Conservation (phyloP, 2,888 invertebrate species). For the Ophioninae sp. region DNA sequence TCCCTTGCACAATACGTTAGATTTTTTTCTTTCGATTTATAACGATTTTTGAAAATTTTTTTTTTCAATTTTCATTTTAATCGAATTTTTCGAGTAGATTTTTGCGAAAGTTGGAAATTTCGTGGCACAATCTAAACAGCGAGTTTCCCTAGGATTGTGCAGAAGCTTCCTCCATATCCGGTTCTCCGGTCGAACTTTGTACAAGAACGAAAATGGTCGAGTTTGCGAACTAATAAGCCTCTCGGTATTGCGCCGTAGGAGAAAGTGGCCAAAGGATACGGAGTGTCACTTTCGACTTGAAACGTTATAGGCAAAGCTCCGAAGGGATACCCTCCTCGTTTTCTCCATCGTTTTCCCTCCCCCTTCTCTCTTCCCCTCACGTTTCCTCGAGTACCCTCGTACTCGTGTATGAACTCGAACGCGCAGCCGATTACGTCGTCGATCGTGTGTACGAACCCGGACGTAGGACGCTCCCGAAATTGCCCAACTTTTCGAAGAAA, state of each 20-base stretch:
- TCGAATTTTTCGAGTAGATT: too few relatives aligned
- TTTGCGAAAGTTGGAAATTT: too few relatives aligned
- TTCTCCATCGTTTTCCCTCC: neutral
- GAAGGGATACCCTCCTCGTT: conserved; percentile 61
- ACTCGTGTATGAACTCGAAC: conserved; percentile 63
- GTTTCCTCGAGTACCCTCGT: neutral
- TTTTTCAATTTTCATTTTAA: too few relatives aligned
- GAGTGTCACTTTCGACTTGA: conserved; percentile 59
- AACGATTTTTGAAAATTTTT: too few relatives aligned
- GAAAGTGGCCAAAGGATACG: conserved; percentile 60
- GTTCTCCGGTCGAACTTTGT: conserved; percentile 64
- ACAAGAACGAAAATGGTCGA: conserved; percentile 70
- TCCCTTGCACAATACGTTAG: too few relatives aligned
- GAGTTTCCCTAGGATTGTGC: neutral
- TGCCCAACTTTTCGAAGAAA: conserved; percentile 75
- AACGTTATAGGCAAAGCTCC: conserved; percentile 67
- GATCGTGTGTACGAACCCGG: conserved; percentile 72
- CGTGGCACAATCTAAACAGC: too few relatives aligned
- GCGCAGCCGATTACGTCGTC: conserved; percentile 77
- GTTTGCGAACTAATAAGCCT: conserved; percentile 79
- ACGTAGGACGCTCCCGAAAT: conserved; percentile 70
- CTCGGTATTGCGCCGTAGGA: conserved; percentile 66
- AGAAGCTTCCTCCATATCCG: conserved; percentile 25
- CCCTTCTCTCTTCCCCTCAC: neutral
- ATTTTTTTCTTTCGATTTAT: too few relatives aligned